A percentile compares a stretch with the other conserved stretches of the same genome.
These are phyloP conservation scores for Merluccius polli DNA, from an alignment of 2,797 vertebrate genomes.

Conservation along the genomic window DNA sequence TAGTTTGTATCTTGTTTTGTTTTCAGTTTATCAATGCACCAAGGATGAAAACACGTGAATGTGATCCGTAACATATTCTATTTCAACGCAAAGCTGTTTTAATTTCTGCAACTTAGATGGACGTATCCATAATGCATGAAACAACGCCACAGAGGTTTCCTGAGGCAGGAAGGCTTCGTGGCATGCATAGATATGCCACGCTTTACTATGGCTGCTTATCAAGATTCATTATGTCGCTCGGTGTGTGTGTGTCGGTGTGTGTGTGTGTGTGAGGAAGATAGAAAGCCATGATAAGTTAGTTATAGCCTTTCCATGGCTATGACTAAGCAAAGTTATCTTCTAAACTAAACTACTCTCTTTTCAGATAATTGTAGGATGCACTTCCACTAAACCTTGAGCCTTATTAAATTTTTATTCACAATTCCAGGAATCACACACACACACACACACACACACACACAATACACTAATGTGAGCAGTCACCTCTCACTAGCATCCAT, in stretches of 20 bases:
- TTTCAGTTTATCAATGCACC: neutral
- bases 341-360: neutral
- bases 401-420: neutral
- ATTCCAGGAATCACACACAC: neutral
- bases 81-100: conserved; percentile 56
- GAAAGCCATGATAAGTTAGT: neutral
- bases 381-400: neutral
- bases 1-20: too few relatives aligned
- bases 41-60: neutral
- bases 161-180: conserved; percentile 35
- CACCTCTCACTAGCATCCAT: neutral
- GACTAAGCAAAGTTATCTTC: neutral
- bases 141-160: conserved; percentile 57
- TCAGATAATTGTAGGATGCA: neutral
- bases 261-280: neutral
- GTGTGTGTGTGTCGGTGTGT: conserved; percentile 4
- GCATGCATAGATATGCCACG: conserved; percentile 38
- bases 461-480: neutral
- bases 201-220: conserved; percentile 16
- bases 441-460: conserved; percentile 4
- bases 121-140: conserved; percentile 59
- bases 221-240: neutral
- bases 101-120: conserved; percentile 51
- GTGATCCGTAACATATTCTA: conserved; percentile 37
- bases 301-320: neutral